Conservation (phyloP, 2,797 vertebrate species). For the Microcaecilia unicolor region DNA sequence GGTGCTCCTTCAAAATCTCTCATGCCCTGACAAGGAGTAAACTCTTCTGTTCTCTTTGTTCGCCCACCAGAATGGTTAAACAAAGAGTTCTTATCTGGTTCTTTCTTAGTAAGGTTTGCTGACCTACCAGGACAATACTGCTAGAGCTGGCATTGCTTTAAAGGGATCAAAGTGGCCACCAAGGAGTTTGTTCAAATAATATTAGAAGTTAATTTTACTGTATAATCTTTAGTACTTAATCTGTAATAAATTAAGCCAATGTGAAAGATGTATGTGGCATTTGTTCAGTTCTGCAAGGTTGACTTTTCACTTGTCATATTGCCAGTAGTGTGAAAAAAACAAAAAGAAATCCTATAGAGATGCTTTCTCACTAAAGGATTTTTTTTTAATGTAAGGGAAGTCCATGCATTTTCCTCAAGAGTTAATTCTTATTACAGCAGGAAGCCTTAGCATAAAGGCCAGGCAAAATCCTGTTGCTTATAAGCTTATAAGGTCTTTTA, state of each 20-base stretch:
- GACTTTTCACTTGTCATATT: constrained; percentile 28
- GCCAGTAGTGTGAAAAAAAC: constrained; percentile 14
- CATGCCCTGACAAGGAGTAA: too few relatives aligned
- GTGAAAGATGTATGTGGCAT: constrained; percentile 8
- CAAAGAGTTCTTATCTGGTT: not conserved
- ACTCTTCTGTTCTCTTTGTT: not conserved
- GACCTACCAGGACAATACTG: not conserved
- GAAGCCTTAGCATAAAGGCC: not conserved
- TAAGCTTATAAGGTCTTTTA: not conserved
- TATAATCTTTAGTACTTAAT: constrained; percentile 28
- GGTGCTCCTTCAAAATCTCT: too few relatives aligned
- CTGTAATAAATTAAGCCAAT: constrained; percentile 41
- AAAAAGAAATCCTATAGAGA: constrained; percentile 8
- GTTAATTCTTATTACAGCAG: not conserved
- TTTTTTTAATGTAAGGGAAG: not conserved
- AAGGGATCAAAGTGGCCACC: constrained; percentile 8
- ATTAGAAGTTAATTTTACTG: constrained; percentile 23
- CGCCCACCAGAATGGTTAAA: constrained; percentile 3
- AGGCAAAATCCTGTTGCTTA: not conserved
- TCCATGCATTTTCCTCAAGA: not conserved
- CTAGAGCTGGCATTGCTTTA: constrained; percentile 14
- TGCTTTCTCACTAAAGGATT: constrained; percentile 2
- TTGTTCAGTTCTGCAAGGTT: not conserved
- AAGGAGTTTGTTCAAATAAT: constrained; percentile 20
- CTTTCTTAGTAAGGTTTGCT: constrained; percentile 4